Evolutionary conservation across 2,113 vertebrate species (phyloP).

Genomic region (Scomber scombrus): DNA sequence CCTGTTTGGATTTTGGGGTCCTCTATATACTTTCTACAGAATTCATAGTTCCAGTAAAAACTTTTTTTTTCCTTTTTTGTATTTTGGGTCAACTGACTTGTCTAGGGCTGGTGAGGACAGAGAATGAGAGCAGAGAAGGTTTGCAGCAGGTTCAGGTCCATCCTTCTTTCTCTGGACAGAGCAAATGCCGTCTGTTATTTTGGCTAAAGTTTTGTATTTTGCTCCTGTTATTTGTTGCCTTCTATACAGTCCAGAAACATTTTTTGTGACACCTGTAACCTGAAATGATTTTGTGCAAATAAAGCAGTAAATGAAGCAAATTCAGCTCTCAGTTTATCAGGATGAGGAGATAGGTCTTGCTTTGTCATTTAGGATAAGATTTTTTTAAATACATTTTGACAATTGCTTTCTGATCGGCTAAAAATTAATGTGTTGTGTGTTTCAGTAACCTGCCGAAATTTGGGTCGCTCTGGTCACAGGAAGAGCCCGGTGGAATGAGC

Average conservation of each 20-base stretch:
- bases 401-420: background rate
- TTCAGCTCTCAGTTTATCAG: background rate
- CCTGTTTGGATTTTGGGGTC: too few relatives aligned
- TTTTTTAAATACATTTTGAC: slow-evolving; percentile 11
- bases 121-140: background rate
- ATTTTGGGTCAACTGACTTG: background rate
- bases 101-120: slow-evolving; percentile 20
- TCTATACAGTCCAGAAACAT: background rate
- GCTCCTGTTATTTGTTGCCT: background rate
- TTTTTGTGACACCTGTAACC: background rate
- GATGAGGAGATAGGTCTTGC: background rate
- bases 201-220: slow-evolving; percentile 11
- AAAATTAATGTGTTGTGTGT: slow-evolving; percentile 26
- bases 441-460: slow-evolving; percentile 89
- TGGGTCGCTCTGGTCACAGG: slow-evolving; percentile 88
- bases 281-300: slow-evolving; percentile 11
- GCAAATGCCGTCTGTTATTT: background rate
- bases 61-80: background rate
- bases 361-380: slow-evolving; percentile 7
- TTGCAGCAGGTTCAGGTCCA: slow-evolving; percentile 4
- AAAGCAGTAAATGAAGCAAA: slow-evolving; percentile 10
- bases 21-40: background rate
- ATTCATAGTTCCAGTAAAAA: too few relatives aligned
- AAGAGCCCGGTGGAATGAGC: slow-evolving; percentile 90
- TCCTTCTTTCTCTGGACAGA: background rate